Evolutionary conservation across 2,888 invertebrate genomes (phyloP).

Genomic region (Metopia argyrocephala): DNA sequence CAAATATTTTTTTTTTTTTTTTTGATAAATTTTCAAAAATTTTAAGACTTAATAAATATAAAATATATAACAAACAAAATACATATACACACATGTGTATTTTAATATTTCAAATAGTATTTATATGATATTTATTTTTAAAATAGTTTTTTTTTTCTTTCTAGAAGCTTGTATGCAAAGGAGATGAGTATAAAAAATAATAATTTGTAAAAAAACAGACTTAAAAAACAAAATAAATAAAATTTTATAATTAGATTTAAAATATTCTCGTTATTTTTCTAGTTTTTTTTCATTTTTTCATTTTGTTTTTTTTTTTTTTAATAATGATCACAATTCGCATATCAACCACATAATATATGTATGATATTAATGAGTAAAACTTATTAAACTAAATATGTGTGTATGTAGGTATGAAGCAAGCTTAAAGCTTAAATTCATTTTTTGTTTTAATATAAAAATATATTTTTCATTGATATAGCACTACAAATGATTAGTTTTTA

Average conservation of each 20-base stretch:
- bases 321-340: conserved; percentile 59
- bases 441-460: conserved; percentile 43
- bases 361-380: conserved; percentile 65
- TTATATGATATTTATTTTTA: conserved; percentile 32
- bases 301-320: conserved; percentile 33
- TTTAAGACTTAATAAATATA: conserved; percentile 32
- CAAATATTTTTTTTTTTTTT: conserved; percentile 3
- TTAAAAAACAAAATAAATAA: conserved; percentile 53
- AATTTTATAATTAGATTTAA: conserved; percentile 38
- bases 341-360: conserved; percentile 52
- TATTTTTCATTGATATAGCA: conserved; percentile 34
- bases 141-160: conserved; percentile 29
- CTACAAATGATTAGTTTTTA: conserved; percentile 38
- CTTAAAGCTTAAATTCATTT: conserved; percentile 37
- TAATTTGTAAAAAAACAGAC: conserved; percentile 20
- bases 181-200: conserved; percentile 22
- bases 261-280: too few relatives aligned
- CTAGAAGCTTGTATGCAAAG: conserved; percentile 12
- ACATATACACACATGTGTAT: background rate
- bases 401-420: conserved; percentile 47
- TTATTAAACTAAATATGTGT: conserved; percentile 50
- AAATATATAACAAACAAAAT: conserved; percentile 53
- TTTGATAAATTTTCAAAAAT: background rate
- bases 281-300: background rate
- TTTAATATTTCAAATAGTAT: background rate